These are phyloP conservation scores for Pachyramphus minor DNA, from an alignment of 2,113 vertebrate species.

Conservation along the genomic window DNA sequence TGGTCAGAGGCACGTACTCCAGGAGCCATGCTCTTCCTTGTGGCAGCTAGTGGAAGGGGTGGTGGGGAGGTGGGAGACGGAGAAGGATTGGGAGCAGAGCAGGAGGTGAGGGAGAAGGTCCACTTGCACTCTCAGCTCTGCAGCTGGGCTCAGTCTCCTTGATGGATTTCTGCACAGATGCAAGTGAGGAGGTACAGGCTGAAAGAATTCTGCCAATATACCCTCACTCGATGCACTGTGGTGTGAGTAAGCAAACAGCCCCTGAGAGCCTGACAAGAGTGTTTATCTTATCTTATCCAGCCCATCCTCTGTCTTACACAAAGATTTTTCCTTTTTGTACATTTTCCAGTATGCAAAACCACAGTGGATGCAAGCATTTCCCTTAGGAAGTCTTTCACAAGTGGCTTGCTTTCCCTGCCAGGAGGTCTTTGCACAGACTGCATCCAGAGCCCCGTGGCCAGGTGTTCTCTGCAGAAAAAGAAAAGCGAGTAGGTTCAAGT, in stretches of 20 bases:
- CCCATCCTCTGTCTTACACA: not conserved
- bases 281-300: not conserved
- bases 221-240: accelerated
- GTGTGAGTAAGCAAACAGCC: not conserved
- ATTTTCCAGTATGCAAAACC: not conserved
- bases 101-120: not conserved
- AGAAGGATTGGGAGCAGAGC: not conserved
- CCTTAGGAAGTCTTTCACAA: slow-evolving; percentile 35
- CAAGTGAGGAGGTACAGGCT: not conserved
- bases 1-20: slow-evolving; percentile 39
- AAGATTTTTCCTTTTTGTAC: not conserved
- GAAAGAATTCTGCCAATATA: not conserved
- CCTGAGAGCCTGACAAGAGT: not conserved
- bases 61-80: not conserved
- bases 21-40: not conserved
- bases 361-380: not conserved
- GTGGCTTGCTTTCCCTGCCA: not conserved
- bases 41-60: not conserved
- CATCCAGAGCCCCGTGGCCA: not conserved
- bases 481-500: not conserved
- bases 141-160: not conserved
- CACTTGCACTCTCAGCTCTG: not conserved
- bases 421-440: not conserved
- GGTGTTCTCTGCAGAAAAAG: not conserved
- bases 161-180: not conserved